Conservation (phyloP, 1,140 invertebrate genomes). For the Papilio helenus region DNA sequence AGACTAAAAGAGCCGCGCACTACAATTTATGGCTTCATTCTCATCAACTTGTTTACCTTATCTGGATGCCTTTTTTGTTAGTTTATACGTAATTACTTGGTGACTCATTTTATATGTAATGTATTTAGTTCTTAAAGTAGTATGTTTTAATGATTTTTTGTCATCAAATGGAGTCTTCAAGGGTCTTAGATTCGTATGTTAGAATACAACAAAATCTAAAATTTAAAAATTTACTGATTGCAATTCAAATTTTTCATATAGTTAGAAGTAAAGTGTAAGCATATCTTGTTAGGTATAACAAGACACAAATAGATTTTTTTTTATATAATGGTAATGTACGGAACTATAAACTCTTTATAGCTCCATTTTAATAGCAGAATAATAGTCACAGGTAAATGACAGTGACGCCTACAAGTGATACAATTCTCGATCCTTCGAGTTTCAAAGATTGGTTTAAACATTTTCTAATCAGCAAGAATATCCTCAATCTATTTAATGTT, state of each 20-base stretch:
- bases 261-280: no score
- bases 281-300: no score
- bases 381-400: not conserved
- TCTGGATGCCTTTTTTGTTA: constrained; percentile 37
- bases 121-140: no score
- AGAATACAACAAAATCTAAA: no score
- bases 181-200: no score
- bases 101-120: constrained; percentile 34
- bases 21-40: constrained; percentile 78
- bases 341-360: constrained; percentile 38
- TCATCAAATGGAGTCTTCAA: no score
- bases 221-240: no score
- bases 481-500: not conserved
- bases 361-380: not conserved
- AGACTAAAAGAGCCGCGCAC: constrained; percentile 71
- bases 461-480: not conserved
- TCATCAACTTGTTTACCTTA: constrained; percentile 63
- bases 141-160: no score
- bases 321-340: not conserved
- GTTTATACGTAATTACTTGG: not conserved
- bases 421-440: not conserved
- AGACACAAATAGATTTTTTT: no score
- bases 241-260: no score
- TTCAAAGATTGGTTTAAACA: not conserved
- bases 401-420: not conserved